phyloP scores from a whole-genome alignment of 1,140 invertebrate genomes.

The Microplitis demolitor region DNA sequence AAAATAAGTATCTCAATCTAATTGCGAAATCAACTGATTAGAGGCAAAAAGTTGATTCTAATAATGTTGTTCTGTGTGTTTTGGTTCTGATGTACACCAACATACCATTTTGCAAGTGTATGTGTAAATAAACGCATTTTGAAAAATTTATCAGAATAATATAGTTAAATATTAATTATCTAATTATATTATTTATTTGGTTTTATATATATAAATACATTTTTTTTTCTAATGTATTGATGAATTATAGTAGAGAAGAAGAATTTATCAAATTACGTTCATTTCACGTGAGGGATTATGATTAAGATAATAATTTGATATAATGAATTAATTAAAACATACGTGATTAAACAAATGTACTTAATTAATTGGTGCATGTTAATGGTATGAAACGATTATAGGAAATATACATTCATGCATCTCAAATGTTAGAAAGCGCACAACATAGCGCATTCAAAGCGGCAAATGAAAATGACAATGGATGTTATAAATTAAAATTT shows the following conservation, averaged over 20 bases:
- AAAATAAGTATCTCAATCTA: slow-evolving; percentile 36
- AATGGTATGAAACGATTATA: slow-evolving; percentile 25
- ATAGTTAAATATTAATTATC: background rate
- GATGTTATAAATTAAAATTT: slow-evolving; percentile 55
- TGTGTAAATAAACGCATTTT: slow-evolving; percentile 52
- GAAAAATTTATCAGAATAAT: slow-evolving; percentile 21
- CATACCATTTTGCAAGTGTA: slow-evolving; percentile 63
- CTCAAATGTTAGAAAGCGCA: slow-evolving; percentile 33
- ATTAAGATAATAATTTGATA: background rate
- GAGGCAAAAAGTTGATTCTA: slow-evolving; percentile 46
- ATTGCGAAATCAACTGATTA: slow-evolving; percentile 43
- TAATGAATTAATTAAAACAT: slow-evolving; percentile 10
- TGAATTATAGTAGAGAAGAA: slow-evolving; percentile 15
- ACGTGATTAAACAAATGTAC: background rate
- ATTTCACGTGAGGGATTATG: slow-evolving; percentile 15
- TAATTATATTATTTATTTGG: background rate
- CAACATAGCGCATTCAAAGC: slow-evolving; percentile 56
- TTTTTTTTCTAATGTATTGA: slow-evolving; percentile 6
- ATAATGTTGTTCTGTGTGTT: slow-evolving; percentile 57
- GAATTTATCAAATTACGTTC: slow-evolving; percentile 19
- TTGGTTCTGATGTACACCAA: slow-evolving; percentile 60
- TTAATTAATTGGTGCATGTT: slow-evolving; percentile 21
- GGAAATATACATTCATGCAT: slow-evolving; percentile 39
- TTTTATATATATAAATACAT: background rate
- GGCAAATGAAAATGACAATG: slow-evolving; percentile 58